Evolutionary conservation across 2,888 invertebrate genomes (phyloP).

Genomic region (Hartigia nigra): DNA sequence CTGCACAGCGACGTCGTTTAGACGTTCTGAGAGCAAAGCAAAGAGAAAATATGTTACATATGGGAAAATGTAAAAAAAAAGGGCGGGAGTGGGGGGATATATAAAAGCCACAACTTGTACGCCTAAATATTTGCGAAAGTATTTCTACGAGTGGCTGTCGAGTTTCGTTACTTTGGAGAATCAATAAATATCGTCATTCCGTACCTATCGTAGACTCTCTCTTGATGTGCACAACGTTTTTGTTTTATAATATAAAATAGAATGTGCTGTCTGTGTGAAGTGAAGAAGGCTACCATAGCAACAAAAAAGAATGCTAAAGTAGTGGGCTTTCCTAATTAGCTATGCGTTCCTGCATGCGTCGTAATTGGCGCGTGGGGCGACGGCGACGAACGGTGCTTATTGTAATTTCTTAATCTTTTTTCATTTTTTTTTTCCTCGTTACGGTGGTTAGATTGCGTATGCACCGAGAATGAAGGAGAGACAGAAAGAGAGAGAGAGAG

Average conservation of each 20-base stretch:
- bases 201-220: not conserved
- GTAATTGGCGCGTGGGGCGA: not conserved
- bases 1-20: not conserved
- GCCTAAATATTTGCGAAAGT: not conserved
- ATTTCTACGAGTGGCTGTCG: not conserved
- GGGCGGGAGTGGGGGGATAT: not conserved
- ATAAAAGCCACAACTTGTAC: not conserved
- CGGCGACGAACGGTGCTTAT: not conserved
- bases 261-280: not conserved
- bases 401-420: not conserved
- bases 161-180: not conserved
- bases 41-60: not conserved
- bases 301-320: not conserved
- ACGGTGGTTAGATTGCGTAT: not conserved
- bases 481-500: slow-evolving; percentile 20
- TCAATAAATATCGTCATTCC: not conserved
- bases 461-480: slow-evolving; percentile 1
- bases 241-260: not conserved
- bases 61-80: not conserved
- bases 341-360: not conserved
- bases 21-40: not conserved
- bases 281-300: not conserved
- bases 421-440: not conserved
- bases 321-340: not conserved
- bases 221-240: not conserved